Percentiles rank a stretch among this genome's conserved stretches.
Evolutionary conservation across 1,140 invertebrate genomes (phyloP).

Genomic region (Ceratoteleas bidentatus): DNA sequence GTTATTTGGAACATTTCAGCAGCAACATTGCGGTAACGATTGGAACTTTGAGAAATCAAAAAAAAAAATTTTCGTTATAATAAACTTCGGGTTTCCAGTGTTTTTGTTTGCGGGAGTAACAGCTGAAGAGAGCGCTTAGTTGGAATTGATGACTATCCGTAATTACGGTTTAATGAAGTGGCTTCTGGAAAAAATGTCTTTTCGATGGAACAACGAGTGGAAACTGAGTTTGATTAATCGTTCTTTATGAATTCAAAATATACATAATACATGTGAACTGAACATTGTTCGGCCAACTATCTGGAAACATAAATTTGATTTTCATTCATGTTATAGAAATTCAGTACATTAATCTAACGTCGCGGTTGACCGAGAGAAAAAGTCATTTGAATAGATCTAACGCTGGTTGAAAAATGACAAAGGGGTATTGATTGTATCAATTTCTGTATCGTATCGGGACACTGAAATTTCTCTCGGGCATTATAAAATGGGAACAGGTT

Average conservation of each 20-base stretch:
- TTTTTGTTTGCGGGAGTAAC: too few relatives aligned
- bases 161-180: too few relatives aligned
- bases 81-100: too few relatives aligned
- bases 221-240: conserved; percentile 1
- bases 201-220: too few relatives aligned
- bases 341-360: conserved; percentile 7
- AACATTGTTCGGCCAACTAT: background rate
- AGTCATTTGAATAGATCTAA: conserved; percentile 3
- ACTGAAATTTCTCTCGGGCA: background rate
- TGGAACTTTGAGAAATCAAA: too few relatives aligned
- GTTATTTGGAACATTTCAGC: too few relatives aligned
- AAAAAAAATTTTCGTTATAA: too few relatives aligned
- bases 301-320: conserved; percentile 2
- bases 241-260: background rate
- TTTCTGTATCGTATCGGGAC: background rate
- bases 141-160: too few relatives aligned
- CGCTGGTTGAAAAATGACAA: background rate
- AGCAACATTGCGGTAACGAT: too few relatives aligned
- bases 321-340: conserved; percentile 6
- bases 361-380: background rate
- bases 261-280: conserved; percentile 2
- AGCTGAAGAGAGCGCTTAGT: too few relatives aligned
- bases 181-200: too few relatives aligned
- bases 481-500: background rate
- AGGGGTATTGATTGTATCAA: background rate